Percentiles rank a stretch among this genome's conserved stretches.
Evolutionary conservation across 2,888 invertebrate genomes (phyloP).

Genomic region (Pteria penguin): DNA sequence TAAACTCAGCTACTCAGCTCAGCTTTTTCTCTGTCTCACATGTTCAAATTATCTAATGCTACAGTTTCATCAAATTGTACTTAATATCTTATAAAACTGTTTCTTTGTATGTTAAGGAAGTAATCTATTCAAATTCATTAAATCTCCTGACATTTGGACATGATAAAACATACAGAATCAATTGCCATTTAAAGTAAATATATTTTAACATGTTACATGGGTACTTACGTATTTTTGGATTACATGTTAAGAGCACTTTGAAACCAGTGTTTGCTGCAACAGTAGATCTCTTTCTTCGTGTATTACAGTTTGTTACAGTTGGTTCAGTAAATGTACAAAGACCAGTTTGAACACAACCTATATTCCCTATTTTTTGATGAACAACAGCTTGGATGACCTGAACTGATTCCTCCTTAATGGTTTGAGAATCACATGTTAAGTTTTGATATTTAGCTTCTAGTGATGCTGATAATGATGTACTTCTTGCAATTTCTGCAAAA

Average conservation of each 20-base stretch:
- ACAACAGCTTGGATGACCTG: conserved; percentile 1
- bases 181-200: not conserved
- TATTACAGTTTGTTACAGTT: conserved; percentile 12
- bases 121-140: too few relatives aligned
- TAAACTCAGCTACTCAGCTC: not conserved
- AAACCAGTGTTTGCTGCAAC: conserved; percentile 14
- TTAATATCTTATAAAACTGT: too few relatives aligned
- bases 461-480: not conserved
- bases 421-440: not conserved
- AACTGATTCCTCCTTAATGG: not conserved
- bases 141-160: too few relatives aligned
- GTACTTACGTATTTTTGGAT: conserved; percentile 13
- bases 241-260: conserved; percentile 11
- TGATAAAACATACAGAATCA: not conserved
- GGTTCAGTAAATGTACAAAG: conserved; percentile 4
- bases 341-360: conserved; percentile 5
- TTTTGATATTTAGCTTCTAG: conserved; percentile 17
- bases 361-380: not conserved
- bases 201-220: not conserved
- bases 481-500: conserved; percentile 11
- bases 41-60: too few relatives aligned
- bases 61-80: too few relatives aligned
- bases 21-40: too few relatives aligned
- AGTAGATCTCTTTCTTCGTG: not conserved
- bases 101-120: too few relatives aligned